Conservation (phyloP, 2,888 invertebrate genomes). For the Gryllus longicercus region DNA sequence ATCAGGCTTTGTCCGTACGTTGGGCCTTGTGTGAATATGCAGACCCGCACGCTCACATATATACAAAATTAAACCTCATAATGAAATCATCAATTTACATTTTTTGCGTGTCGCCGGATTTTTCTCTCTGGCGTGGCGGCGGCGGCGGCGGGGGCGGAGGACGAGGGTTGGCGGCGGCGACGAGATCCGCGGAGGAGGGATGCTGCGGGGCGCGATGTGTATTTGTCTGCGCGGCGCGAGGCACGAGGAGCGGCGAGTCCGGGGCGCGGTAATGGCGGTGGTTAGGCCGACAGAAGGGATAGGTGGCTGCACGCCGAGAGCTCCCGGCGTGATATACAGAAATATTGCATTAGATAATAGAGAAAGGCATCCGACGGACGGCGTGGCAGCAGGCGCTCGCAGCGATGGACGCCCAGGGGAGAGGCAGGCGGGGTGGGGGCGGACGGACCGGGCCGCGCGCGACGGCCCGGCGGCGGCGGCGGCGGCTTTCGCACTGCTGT, state of each 20-base stretch:
- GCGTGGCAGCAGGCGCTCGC: no score
- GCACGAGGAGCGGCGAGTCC: not conserved
- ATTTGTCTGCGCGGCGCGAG: not conserved
- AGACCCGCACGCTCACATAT: constrained; percentile 7
- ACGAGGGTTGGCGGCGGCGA: not conserved
- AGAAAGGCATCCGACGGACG: not conserved
- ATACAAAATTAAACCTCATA: constrained; percentile 30
- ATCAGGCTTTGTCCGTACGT: not conserved
- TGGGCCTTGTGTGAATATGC: not conserved
- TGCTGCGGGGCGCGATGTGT: not conserved
- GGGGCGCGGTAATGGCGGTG: constrained; percentile 6
- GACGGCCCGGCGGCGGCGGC: no score
- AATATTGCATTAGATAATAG: constrained; percentile 7
- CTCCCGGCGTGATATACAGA: constrained; percentile 7
- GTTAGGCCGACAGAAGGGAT: not conserved
- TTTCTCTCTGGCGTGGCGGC: not conserved
- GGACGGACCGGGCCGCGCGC: no score
- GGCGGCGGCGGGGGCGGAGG: not conserved
- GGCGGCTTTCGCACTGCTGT: no score
- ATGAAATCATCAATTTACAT: constrained; percentile 37
- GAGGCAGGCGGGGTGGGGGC: no score
- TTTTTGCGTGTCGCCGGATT: constrained; percentile 28
- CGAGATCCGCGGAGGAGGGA: not conserved
- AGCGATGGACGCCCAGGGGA: no score
- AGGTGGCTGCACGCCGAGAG: not conserved